Conservation (phyloP, 2,113 vertebrate genomes). For the Notothenia coriiceps region DNA sequence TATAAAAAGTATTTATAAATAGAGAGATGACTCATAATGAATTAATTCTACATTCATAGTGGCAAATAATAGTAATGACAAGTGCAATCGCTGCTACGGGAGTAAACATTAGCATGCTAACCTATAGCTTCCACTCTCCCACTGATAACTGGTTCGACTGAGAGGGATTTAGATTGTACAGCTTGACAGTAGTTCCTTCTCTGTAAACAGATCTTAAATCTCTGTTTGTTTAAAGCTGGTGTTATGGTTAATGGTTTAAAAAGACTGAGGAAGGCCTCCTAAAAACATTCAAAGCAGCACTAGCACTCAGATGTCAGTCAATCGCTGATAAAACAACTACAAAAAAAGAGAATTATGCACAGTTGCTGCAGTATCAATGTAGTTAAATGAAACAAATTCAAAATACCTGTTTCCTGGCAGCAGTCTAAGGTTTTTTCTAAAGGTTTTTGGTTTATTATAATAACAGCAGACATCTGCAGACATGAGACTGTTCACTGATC, state of each 20-base stretch:
- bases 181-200: not conserved
- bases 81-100: not conserved
- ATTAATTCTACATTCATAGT: not conserved
- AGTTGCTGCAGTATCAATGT: not conserved
- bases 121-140: not conserved
- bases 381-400: constrained; percentile 2
- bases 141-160: not conserved
- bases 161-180: not conserved
- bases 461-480: constrained; percentile 74
- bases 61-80: not conserved
- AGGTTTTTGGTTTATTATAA: not conserved
- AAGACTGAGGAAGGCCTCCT: not conserved
- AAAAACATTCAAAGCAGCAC: not conserved
- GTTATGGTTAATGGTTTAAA: not conserved
- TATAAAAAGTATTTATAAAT: not conserved
- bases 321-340: no score
- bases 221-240: not conserved
- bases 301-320: not conserved
- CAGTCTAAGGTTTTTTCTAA: constrained; percentile 43
- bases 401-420: constrained; percentile 44
- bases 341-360: not conserved
- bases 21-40: not conserved
- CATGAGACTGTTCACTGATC: constrained; percentile 80
- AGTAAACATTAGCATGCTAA: not conserved
- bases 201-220: not conserved